Evolutionary conservation across 1,140 invertebrate species (phyloP).

Genomic region (Caenorhabditis brenneri): DNA sequence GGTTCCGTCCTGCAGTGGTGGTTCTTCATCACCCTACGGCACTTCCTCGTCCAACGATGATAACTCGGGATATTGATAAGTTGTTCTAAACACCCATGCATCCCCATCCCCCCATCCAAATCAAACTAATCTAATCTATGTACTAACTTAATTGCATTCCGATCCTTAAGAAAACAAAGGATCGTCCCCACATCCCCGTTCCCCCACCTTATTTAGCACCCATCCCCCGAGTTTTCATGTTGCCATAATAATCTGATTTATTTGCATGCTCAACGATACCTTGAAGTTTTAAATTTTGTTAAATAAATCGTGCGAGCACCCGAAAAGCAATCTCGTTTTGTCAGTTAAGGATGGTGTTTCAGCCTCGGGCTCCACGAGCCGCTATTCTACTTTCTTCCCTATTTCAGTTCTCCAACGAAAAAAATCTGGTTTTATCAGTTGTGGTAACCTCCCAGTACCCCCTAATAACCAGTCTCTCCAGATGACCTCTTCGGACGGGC

Average conservation of each 20-base stretch:
- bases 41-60: conserved; percentile 6
- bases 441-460: too few species aligned
- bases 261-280: conserved; percentile 32
- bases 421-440: too few species aligned
- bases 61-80: conserved; percentile 39
- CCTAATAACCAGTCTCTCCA: neutral
- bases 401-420: too few species aligned
- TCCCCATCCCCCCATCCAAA: conserved; percentile 6
- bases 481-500: neutral
- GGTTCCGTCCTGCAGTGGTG: conserved; percentile 52
- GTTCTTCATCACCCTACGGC: neutral
- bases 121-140: conserved; percentile 32
- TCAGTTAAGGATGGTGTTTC: too few species aligned
- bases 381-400: too few species aligned
- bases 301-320: conserved; percentile 38
- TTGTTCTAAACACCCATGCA: conserved; percentile 43
- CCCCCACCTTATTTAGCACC: neutral
- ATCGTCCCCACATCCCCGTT: neutral
- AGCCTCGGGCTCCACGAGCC: too few species aligned
- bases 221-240: neutral
- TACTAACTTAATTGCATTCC: conserved; percentile 11
- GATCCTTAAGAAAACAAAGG: neutral
- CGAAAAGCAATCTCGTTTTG: neutral
- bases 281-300: conserved; percentile 36
- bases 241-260: conserved; percentile 42